These are phyloP conservation scores for Apis dorsata DNA, from an alignment of 1,140 invertebrate genomes.

Conservation along the genomic window DNA sequence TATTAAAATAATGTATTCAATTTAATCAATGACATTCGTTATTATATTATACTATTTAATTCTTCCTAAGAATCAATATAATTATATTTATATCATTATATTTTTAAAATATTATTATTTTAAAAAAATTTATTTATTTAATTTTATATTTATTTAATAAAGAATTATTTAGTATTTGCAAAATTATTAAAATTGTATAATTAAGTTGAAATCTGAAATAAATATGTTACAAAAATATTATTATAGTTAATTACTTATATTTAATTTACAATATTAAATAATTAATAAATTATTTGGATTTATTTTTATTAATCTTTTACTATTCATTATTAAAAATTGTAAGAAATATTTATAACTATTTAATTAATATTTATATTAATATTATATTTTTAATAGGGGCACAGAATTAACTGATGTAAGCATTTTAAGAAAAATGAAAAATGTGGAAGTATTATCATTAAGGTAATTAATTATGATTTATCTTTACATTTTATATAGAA, in stretches of 20 bases:
- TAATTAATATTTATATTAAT: conserved; percentile 11
- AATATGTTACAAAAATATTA: neutral
- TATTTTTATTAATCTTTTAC: neutral
- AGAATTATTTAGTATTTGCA: neutral
- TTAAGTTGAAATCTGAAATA: neutral
- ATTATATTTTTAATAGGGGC: conserved; percentile 83
- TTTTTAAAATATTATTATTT: neutral
- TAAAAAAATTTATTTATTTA: neutral
- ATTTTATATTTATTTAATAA: neutral
- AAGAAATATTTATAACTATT: neutral
- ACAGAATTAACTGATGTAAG: conserved; percentile 90
- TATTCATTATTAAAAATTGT: neutral
- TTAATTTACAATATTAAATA: neutral
- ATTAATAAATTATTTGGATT: neutral
- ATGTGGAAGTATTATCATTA: conserved; percentile 89
- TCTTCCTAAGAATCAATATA: neutral
- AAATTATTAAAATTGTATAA: neutral
- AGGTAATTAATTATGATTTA: conserved; percentile 81
- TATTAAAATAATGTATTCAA: conserved; percentile 24
- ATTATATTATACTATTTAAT: neutral
- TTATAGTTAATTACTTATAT: neutral
- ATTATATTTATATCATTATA: neutral
- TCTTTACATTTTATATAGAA: neutral
- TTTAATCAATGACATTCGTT: neutral
- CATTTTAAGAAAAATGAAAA: conserved; percentile 87